These are phyloP conservation scores for Xiphophorus birchmanni DNA, from an alignment of 2,797 vertebrate genomes.

Conservation along the genomic window DNA sequence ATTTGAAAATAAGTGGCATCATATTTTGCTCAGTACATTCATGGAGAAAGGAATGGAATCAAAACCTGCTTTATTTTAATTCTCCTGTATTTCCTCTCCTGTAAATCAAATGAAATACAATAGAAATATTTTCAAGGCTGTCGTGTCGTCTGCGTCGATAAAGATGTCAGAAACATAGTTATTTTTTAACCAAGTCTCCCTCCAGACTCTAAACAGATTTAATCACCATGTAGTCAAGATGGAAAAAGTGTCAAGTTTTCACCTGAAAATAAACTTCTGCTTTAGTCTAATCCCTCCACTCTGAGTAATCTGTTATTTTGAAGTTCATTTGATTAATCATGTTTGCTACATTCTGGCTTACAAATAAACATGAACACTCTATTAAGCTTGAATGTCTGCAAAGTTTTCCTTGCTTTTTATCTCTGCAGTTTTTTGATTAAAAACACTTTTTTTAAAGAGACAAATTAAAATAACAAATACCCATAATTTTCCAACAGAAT, in stretches of 20 bases:
- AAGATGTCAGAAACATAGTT: neutral
- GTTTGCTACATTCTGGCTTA: neutral
- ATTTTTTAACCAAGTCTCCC: neutral
- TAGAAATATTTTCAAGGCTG: neutral
- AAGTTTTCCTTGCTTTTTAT: neutral
- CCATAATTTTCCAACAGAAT: neutral
- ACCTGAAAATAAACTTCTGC: neutral
- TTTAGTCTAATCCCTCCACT: neutral
- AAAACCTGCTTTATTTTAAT: neutral
- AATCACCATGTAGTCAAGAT: neutral
- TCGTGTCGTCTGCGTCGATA: neutral
- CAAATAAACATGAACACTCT: neutral
- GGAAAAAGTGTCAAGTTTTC: neutral
- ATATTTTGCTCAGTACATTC: neutral
- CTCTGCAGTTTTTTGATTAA: neutral
- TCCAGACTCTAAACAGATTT: neutral
- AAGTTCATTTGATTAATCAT: neutral
- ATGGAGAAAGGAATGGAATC: neutral
- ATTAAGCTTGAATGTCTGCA: neutral
- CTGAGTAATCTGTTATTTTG: neutral
- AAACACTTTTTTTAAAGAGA: neutral
- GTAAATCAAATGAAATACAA: neutral
- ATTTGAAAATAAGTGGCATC: neutral
- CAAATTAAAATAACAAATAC: neutral
- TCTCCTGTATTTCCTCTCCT: neutral